These are phyloP conservation scores for Pelecanus crispus DNA, from an alignment of 2,113 vertebrate species.

Conservation along the genomic window DNA sequence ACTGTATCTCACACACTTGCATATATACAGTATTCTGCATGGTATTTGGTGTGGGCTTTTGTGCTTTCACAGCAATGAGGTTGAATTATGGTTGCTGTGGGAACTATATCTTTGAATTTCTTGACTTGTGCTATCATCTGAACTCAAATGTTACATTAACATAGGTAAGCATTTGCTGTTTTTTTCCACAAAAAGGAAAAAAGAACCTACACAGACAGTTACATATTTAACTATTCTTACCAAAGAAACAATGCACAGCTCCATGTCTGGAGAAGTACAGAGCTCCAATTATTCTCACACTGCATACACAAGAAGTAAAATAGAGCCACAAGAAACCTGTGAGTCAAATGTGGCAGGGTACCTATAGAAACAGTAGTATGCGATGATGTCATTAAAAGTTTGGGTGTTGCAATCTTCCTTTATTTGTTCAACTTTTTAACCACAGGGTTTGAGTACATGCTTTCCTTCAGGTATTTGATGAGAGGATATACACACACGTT, in stretches of 20 bases:
- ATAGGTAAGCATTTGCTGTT: not conserved
- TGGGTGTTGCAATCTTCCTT: not conserved
- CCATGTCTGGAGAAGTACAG: not conserved
- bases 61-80: conserved; percentile 21
- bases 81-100: conserved; percentile 65
- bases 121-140: conserved; percentile 24
- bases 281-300: not conserved
- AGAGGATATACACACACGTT: not conserved
- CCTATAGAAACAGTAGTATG: not conserved
- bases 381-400: not conserved
- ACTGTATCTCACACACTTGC: conserved; percentile 28
- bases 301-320: not conserved
- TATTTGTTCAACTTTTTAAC: not conserved
- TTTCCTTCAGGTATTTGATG: not conserved
- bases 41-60: conserved; percentile 8
- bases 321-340: not conserved
- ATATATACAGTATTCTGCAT: not conserved
- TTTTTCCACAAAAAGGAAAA: not conserved
- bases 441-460: not conserved
- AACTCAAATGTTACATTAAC: conserved; percentile 59
- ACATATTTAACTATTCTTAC: not conserved
- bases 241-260: not conserved
- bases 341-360: not conserved
- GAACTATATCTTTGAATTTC: conserved; percentile 52
- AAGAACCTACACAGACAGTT: not conserved